phyloP scores from a whole-genome alignment of 2,888 invertebrate species.

The Apodemia mormo region DNA sequence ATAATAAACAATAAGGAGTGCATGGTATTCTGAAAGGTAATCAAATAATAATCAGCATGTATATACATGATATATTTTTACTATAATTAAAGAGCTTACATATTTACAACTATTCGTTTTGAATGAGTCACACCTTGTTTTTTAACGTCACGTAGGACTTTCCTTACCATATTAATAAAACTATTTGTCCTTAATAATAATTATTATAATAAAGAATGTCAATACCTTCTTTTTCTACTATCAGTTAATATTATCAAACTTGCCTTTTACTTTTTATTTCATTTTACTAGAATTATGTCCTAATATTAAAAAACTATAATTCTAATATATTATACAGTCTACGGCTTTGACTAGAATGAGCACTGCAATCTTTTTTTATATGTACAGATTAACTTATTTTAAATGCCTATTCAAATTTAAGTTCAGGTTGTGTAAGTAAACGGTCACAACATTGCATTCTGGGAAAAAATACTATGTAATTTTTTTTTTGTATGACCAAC shows the following conservation, averaged over 20 bases:
- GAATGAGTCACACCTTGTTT: background rate
- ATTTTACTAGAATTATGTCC: no score
- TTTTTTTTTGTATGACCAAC: no score
- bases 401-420: no score
- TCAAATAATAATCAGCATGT: slow-evolving; percentile 10
- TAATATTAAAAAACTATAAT: background rate
- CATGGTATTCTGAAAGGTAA: background rate
- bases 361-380: background rate
- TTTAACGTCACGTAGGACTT: slow-evolving; percentile 1
- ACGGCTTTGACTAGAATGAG: slow-evolving; percentile 35
- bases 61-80: background rate
- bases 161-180: no score
- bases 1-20: background rate
- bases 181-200: no score
- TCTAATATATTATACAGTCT: slow-evolving; percentile 27
- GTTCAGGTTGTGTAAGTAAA: no score
- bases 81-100: background rate
- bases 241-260: no score
- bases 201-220: no score
- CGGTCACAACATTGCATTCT: no score
- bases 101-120: background rate
- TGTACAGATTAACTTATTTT: background rate
- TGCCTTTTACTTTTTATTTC: no score
- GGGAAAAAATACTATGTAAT: no score
- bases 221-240: no score